Conservation (phyloP, 53 echinoderm and acorn worm genomes). For the Echinarachnius parma region DNA sequence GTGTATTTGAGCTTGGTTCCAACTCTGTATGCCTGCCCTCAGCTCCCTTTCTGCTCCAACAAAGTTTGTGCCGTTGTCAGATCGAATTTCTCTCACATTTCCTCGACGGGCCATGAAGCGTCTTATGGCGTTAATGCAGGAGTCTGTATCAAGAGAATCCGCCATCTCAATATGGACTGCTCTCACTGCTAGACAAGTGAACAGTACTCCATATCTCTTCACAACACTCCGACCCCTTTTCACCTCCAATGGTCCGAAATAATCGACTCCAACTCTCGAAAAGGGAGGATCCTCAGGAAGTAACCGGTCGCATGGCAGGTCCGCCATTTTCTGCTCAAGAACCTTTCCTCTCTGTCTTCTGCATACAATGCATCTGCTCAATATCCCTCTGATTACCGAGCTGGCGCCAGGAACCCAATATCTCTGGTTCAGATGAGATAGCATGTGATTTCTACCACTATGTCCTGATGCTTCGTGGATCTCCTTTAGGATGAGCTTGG, state of each 20-base stretch:
- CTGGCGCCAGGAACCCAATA: constrained; percentile 60
- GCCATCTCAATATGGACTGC: constrained; percentile 57
- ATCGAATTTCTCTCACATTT: constrained; percentile 47
- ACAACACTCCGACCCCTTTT: constrained; percentile 47
- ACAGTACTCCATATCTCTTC: constrained; percentile 58
- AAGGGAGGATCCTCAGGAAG: constrained; percentile 56
- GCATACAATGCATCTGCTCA: constrained; percentile 11
- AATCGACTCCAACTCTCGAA: constrained; percentile 54
- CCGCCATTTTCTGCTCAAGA: constrained; percentile 53
- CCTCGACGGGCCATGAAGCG: constrained; percentile 51
- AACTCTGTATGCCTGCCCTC: constrained; percentile 25
- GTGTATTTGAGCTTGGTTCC: constrained; percentile 57
- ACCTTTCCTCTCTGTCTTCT: constrained; percentile 31
- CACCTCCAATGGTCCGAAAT: constrained; percentile 55
- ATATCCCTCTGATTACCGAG: constrained; percentile 14
- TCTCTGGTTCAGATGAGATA: constrained; percentile 41
- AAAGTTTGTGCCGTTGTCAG: constrained; percentile 61
- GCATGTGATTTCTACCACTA: constrained; percentile 31
- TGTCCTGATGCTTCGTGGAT: constrained; percentile 44
- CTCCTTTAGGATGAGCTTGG: constrained; percentile 50
- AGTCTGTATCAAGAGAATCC: constrained; percentile 42
- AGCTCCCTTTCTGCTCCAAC: constrained; percentile 55
- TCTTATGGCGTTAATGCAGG: constrained; percentile 48
- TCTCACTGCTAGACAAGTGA: constrained; percentile 45
- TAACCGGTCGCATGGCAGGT: constrained; percentile 32